These are phyloP conservation scores for Silurus glanis DNA, from an alignment of 2,113 vertebrate species.

Conservation along the genomic window DNA sequence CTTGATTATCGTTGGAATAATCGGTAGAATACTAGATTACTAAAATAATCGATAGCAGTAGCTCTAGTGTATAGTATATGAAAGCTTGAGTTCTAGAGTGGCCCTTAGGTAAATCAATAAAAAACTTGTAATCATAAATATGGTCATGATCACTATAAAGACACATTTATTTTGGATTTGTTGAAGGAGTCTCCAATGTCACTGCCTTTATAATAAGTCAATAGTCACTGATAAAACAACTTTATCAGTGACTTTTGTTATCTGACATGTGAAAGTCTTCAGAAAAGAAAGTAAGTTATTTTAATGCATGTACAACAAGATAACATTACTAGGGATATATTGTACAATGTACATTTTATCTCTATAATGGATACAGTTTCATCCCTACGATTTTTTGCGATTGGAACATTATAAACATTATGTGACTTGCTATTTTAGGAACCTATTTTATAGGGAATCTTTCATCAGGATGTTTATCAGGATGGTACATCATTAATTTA, in stretches of 20 bases:
- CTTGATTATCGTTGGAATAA: too few species aligned
- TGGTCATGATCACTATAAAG: background rate
- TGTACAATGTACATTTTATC: background rate
- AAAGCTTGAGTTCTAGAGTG: background rate
- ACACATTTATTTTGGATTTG: background rate
- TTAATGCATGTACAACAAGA: background rate
- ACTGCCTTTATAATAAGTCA: too few species aligned
- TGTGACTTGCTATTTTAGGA: background rate
- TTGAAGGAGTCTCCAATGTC: background rate
- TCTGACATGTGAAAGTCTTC: background rate
- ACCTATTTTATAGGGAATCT: background rate
- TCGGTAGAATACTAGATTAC: too few species aligned
- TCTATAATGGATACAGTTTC: background rate
- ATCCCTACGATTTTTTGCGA: background rate
- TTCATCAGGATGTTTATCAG: background rate
- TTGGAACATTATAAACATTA: background rate
- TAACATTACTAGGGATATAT: background rate
- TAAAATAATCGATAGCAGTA: too few species aligned
- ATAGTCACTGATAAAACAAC: background rate
- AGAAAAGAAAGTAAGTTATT: too few species aligned
- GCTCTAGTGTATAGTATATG: background rate
- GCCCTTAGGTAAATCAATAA: background rate
- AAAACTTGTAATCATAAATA: background rate
- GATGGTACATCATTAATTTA: background rate
- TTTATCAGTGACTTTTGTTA: background rate